These are phyloP conservation scores for Vannuccia rotundouncinata DNA, from an alignment of 2,888 invertebrate species.

Conservation along the genomic window DNA sequence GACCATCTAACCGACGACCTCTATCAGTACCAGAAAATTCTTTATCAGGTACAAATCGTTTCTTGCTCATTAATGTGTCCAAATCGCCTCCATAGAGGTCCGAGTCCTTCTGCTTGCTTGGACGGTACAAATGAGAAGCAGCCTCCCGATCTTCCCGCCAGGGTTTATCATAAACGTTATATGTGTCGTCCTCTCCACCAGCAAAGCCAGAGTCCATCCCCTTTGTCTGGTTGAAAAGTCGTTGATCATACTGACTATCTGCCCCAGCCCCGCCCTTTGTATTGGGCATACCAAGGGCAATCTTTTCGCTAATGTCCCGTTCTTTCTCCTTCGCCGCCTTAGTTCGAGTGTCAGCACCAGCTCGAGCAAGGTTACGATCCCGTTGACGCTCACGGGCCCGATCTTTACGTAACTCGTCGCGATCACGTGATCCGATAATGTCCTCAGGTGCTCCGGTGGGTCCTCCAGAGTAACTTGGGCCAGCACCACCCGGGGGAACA, in stretches of 20 bases:
- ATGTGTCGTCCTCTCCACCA: constrained; percentile 73
- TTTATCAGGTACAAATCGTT: constrained; percentile 90
- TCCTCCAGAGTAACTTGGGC: constrained; percentile 44
- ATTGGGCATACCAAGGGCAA: constrained; percentile 64
- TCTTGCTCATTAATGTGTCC: constrained; percentile 70
- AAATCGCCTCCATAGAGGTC: constrained; percentile 84
- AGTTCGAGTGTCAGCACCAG: constrained; percentile 83
- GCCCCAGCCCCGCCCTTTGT: constrained; percentile 1
- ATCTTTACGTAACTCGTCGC: constrained; percentile 68
- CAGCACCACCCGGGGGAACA: constrained; percentile 19
- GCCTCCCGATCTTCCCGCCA: constrained; percentile 84
- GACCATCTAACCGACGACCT: constrained; percentile 48
- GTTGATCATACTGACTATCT: constrained; percentile 72
- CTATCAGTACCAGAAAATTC: constrained; percentile 87
- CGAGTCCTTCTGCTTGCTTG: constrained; percentile 70
- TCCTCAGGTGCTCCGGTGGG: constrained; percentile 44
- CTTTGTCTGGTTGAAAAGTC: constrained; percentile 78
- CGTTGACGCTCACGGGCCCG: constrained; percentile 82
- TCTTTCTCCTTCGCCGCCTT: constrained; percentile 74
- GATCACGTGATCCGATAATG: constrained; percentile 43
- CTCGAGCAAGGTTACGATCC: constrained; percentile 78
- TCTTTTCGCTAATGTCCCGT: constrained; percentile 94
- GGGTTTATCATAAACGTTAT: constrained; percentile 94
- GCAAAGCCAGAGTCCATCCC: constrained; percentile 86
- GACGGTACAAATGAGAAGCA: constrained; percentile 72